phyloP scores from a whole-genome alignment of 2,888 invertebrate genomes.

The Tuberolachnus salignus region DNA sequence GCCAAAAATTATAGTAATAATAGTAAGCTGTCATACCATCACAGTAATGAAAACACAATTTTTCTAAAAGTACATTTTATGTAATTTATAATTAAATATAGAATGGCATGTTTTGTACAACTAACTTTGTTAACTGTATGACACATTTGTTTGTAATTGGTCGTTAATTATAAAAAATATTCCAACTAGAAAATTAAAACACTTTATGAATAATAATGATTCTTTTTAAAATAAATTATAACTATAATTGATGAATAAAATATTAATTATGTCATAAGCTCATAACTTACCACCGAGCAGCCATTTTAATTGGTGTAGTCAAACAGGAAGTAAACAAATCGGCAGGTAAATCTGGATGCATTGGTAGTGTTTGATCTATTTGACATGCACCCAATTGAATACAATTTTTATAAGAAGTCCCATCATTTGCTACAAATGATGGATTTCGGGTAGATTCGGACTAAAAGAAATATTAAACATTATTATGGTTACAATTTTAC shows the following conservation, averaged over 20 bases:
- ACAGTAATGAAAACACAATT: neutral
- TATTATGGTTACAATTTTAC: no score
- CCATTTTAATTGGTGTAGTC: constrained; percentile 97
- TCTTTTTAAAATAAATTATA: neutral
- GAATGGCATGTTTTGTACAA: neutral
- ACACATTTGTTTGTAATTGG: neutral
- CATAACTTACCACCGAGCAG: constrained; percentile 77
- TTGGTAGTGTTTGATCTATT: constrained; percentile 90
- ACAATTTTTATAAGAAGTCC: constrained; percentile 81
- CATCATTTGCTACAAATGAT: constrained; percentile 51
- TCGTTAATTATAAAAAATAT: neutral
- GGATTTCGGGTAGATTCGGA: constrained; percentile 61
- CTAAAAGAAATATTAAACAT: constrained; percentile 13
- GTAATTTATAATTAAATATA: constrained; percentile 31
- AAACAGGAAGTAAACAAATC: constrained; percentile 97
- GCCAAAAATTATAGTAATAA: neutral
- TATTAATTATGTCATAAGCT: constrained; percentile 56
- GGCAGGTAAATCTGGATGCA: constrained; percentile 96
- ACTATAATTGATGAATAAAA: neutral
- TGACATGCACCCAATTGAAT: constrained; percentile 97
- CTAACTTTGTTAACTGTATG: neutral
- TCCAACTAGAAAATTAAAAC: neutral
- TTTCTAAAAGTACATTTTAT: neutral
- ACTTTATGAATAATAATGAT: neutral
- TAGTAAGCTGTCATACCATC: neutral